Evolutionary conservation across 2,888 invertebrate species (phyloP), one percentile per base, ranked within the genome.

Genomic region (Sinhomidia bicolor): DNA sequence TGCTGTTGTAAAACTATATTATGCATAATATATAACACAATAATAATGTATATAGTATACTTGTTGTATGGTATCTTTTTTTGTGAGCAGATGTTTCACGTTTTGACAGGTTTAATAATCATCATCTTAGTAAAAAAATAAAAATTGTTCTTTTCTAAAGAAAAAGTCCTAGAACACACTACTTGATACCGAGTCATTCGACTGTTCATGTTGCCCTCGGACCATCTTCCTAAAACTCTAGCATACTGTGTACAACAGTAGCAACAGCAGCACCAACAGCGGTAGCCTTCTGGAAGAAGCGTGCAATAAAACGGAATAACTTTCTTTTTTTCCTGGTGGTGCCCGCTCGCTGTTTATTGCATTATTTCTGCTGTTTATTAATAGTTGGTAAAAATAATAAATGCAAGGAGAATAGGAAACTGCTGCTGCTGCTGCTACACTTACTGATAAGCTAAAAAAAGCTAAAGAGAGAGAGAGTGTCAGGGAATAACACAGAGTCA

Each of bases 41-140:
- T n/a, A n/a, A 57, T 20, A 57, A 20, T 20, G 57, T 57, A 20
- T 17, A 57, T 57, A n/a, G n/a, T n/a, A n/a, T 57, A 20, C 17
- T n/a, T 57, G 17, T 57, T 17, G 57, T 57, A 17, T 17, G 17
- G 57, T 57, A 57, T 57, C 20, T 29, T 62, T 87, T 81, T 87
- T 82, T 87, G 62, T 71, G 57, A 76, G 76, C 87, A 87, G 87
- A 87, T 87, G 87, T 81, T 87, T 87, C 76, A 17, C 65, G 76
- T 87, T 87, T 87, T 87, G 87, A 87, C 87, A 87, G 87, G 68
- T 87, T 87, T 87, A 82, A 87, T 82, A 87, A 76, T 82, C 68
- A 71, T 83, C 82, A 87, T 82, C 86, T 74, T 80, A 44, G 74
- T 68, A 68, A 81, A 86, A 82, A n/a, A n/a, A n/a, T n/a, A n/a